These are phyloP conservation scores for Plemyria rubiginata DNA, from an alignment of 2,888 invertebrate species.

Conservation along the genomic window DNA sequence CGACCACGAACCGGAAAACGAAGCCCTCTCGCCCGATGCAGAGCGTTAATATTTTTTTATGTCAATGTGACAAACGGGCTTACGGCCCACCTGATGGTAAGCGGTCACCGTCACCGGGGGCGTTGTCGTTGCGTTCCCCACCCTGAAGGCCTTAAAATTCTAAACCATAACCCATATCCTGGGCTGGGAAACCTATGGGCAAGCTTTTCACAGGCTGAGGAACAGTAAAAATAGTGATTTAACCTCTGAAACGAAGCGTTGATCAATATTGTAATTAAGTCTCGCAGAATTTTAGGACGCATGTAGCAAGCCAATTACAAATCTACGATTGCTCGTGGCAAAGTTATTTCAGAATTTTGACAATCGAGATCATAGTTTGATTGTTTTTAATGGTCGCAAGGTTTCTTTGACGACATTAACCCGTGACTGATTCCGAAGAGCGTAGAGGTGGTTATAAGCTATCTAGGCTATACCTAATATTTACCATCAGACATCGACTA, in stretches of 20 bases:
- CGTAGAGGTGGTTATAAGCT: background rate
- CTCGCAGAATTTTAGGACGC: slow-evolving; percentile 10
- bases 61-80: no score
- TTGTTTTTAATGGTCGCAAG: background rate
- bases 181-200: no score
- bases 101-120: no score
- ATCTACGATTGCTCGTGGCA: slow-evolving; percentile 16
- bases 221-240: background rate
- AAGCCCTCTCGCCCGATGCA: no score
- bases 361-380: slow-evolving; percentile 15
- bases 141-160: no score
- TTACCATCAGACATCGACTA: background rate
- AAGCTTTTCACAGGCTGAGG: no score
- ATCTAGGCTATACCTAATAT: background rate
- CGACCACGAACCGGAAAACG: no score
- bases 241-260: slow-evolving; percentile 7
- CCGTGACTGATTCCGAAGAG: background rate
- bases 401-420: background rate
- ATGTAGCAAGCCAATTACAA: slow-evolving; percentile 13
- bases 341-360: slow-evolving; percentile 19
- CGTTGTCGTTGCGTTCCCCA: no score
- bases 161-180: no score
- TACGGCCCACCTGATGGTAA: no score
- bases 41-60: no score
- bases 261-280: slow-evolving; percentile 11